A percentile compares a stretch with the other conserved stretches of the same genome.
phyloP scores from a whole-genome alignment of 2,113 vertebrate species.

The Sebastes schlegelii region DNA sequence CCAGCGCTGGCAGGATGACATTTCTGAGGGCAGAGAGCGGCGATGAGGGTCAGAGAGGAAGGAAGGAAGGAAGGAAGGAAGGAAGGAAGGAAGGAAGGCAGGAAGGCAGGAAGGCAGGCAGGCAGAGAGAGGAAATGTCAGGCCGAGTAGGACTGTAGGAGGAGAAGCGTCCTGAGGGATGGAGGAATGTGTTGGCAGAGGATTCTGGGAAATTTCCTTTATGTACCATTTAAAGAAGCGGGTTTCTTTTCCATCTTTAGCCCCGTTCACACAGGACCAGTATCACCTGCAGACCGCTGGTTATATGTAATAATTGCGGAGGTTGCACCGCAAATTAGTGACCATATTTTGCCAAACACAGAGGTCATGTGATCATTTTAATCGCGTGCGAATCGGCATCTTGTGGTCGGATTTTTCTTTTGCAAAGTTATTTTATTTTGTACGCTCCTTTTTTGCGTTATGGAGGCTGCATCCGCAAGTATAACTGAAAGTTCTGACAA shows the following conservation, averaged over 20 bases:
- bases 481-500: too few relatives aligned
- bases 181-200: background rate
- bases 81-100: background rate
- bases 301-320: too few relatives aligned
- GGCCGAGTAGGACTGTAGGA: conserved; percentile 15
- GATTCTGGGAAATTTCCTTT: conserved; percentile 11
- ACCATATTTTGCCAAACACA: too few relatives aligned
- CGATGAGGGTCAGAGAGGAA: conserved; percentile 30
- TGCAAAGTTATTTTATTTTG: too few relatives aligned
- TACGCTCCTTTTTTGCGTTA: too few relatives aligned
- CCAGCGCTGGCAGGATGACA: conserved; percentile 45
- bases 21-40: conserved; percentile 55
- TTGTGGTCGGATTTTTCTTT: too few relatives aligned
- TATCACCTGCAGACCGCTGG: too few relatives aligned
- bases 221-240: background rate
- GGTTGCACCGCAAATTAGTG: too few relatives aligned
- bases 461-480: too few relatives aligned
- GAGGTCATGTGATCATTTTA: too few relatives aligned
- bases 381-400: too few relatives aligned
- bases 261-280: too few relatives aligned
- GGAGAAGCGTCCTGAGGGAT: conserved; percentile 10
- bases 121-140: conserved; percentile 58
- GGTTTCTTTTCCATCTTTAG: conserved; percentile 6
- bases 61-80: background rate
- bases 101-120: background rate